Evolutionary conservation across 2,888 invertebrate genomes (phyloP), one percentile per base, ranked within the genome.

Genomic region (Phyto melanocephala): DNA sequence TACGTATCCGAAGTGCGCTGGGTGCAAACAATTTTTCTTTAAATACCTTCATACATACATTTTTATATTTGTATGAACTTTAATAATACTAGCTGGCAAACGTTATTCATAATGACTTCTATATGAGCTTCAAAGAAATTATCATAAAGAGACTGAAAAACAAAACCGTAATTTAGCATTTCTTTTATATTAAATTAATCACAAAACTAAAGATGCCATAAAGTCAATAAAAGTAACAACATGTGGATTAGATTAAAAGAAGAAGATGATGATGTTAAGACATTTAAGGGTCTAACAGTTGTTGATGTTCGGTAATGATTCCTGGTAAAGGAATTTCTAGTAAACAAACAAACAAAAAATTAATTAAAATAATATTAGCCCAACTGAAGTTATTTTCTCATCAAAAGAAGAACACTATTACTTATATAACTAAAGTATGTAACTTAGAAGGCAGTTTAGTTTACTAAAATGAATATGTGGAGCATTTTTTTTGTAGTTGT

Each of bases 81-180:
- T n/a, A n/a, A n/a, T n/a, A n/a, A n/a, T n/a, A 60, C 40, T 22
- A 60, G 22, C n/a, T 13, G 22, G 22, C 20, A 60, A 60, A 7
- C n/a, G 37, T 13, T 40, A 40, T 8, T 60, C 13, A 22, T 22
- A 60, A 22, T 40, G 60, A 37, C 15, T 35, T 56, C 15, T 28
- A 24, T 1, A 56, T 4, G 20, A 37, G 17, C 17, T 2, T 15
- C 13, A n/a, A n/a, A 15, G 33, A 37, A 20, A 52, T 17, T n/a
- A 24, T 24, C 6, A 60, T 60, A 58, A 58, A 37, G 35, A 7
- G 20, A 20, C 10, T n/a, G 3, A n/a, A 60, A 62, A 60, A 60
- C n/a, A 60, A 60, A 62, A n/a, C 62, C 40, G 62, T 40, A 42
- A 42, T 63, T 63, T 45, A 45, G 62, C 45, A 45, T 11, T 45